Conservation (phyloP, 2,888 invertebrate genomes). For the Heliconius erato region DNA sequence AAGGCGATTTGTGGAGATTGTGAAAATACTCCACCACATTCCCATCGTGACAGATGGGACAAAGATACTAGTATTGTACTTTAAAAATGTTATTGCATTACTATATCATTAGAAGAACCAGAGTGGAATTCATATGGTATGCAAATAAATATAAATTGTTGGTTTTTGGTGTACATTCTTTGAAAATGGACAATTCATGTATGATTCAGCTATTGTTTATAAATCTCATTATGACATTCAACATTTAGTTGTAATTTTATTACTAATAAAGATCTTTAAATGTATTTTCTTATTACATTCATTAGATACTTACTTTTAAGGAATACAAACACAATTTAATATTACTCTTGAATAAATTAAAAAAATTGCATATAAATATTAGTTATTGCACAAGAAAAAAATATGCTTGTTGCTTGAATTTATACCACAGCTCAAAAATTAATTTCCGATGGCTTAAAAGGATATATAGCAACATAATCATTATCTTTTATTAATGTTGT, state of each 20-base stretch:
- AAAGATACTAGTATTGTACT: constrained; percentile 82
- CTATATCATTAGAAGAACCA: constrained; percentile 14
- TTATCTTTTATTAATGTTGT: too few species aligned
- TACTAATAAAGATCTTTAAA: constrained; percentile 37
- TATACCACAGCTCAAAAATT: too few species aligned
- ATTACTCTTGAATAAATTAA: too few species aligned
- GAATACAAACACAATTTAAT: not conserved
- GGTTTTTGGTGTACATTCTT: not conserved
- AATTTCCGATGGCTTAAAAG: too few species aligned
- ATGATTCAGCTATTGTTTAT: not conserved
- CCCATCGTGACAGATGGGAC: constrained; percentile 82
- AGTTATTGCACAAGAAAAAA: too few species aligned
- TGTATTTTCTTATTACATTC: not conserved
- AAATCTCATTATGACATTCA: constrained; percentile 37
- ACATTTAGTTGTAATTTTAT: constrained; percentile 40
- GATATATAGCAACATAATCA: too few species aligned
- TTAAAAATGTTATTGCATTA: constrained; percentile 49
- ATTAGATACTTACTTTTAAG: not conserved
- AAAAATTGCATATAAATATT: too few species aligned
- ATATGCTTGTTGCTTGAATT: too few species aligned
- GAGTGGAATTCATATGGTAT: not conserved
- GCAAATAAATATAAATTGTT: not conserved
- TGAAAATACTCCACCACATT: constrained; percentile 83
- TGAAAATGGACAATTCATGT: not conserved
- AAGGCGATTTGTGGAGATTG: constrained; percentile 75